Conservation (phyloP, 1,140 invertebrate species). For the Diuraphis noxia region DNA sequence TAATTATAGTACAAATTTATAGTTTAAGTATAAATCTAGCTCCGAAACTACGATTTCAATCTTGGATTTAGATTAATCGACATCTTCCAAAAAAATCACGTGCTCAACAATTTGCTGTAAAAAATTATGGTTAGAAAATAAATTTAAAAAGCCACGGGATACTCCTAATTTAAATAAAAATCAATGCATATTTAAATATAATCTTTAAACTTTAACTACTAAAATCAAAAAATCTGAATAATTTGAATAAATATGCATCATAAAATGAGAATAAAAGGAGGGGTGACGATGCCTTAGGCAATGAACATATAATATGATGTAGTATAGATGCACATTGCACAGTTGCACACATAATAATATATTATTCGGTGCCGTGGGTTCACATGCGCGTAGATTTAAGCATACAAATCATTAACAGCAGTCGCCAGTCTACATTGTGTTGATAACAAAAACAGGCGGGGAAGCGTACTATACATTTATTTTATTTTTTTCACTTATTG, state of each 20-base stretch:
- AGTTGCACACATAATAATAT: not conserved
- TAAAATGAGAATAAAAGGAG: not conserved
- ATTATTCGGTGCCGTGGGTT: not conserved
- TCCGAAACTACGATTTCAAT: not conserved
- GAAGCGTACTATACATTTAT: not conserved
- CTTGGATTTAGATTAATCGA: not conserved
- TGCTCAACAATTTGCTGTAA: too few relatives aligned
- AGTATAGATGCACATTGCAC: too few relatives aligned
- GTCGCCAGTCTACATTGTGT: too few relatives aligned
- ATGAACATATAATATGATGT: not conserved
- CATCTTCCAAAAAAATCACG: not conserved
- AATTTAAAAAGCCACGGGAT: not conserved
- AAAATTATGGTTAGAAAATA: not conserved
- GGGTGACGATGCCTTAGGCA: not conserved
- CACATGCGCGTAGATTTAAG: not conserved
- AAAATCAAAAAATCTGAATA: not conserved
- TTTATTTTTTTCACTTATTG: not conserved
- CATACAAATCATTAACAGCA: not conserved
- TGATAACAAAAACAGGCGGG: not conserved
- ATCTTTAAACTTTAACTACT: not conserved
- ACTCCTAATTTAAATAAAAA: not conserved
- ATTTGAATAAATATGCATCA: not conserved
- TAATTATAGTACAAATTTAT: not conserved
- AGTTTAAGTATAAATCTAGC: not conserved
- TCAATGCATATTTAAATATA: not conserved